A percentile compares a stretch with the other conserved stretches of the same genome.
Conservation (phyloP, 2,797 vertebrate species). For the Nyctalus aviator region DNA sequence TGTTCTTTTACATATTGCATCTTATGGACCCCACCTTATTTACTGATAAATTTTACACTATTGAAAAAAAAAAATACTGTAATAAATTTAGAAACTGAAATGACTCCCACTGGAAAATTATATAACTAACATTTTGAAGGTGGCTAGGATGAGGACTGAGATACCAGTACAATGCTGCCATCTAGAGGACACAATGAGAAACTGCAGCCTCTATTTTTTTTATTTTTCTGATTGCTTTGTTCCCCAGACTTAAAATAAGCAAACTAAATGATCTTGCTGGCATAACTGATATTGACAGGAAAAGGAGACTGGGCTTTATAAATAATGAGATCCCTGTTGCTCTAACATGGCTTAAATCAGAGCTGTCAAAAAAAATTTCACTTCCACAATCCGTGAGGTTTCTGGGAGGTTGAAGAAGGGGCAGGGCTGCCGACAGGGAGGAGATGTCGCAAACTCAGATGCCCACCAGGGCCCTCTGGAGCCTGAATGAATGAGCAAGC, state of each 20-base stretch:
- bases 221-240: neutral
- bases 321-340: neutral
- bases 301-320: neutral
- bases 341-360: neutral
- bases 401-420: neutral
- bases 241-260: neutral
- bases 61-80: slow-evolving; percentile 84
- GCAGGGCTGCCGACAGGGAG: neutral
- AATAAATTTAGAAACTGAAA: slow-evolving; percentile 83
- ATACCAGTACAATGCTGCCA: slow-evolving; percentile 83
- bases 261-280: neutral
- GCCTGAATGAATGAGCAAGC: neutral
- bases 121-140: slow-evolving; percentile 78
- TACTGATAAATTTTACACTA: slow-evolving; percentile 81
- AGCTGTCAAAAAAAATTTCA: neutral
- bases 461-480: neutral
- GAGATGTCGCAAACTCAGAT: neutral
- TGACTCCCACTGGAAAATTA: slow-evolving; percentile 76
- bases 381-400: neutral
- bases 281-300: neutral
- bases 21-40: slow-evolving; percentile 80
- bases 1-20: slow-evolving; percentile 61
- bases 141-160: neutral
- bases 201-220: neutral
- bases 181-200: slow-evolving; percentile 77